A percentile compares a stretch with the other conserved stretches of the same genome.
phyloP scores from a whole-genome alignment of 2,113 vertebrate genomes.

The Haplochromis burtoni region DNA sequence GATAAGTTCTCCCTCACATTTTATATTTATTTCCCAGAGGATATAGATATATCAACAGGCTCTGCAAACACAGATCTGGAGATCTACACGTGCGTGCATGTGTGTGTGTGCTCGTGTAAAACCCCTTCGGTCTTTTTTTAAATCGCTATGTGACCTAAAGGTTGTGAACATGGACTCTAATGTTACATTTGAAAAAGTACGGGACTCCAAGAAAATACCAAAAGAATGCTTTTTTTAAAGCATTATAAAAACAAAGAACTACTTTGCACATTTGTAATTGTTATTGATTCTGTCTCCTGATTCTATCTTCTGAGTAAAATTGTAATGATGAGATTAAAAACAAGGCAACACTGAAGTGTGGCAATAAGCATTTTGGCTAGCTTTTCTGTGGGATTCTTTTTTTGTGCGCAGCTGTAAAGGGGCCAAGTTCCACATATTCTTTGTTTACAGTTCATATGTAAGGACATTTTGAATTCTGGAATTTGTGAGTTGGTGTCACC shows the following conservation, averaged over 20 bases:
- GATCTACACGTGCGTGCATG: neutral
- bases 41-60: neutral
- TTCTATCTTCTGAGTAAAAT: neutral
- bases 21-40: slow-evolving; percentile 22
- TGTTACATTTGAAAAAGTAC: neutral
- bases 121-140: neutral
- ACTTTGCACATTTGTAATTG: neutral
- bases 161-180: neutral
- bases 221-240: neutral
- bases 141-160: neutral
- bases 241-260: neutral
- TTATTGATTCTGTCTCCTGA: neutral
- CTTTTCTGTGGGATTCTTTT: neutral
- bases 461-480: neutral
- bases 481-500: neutral
- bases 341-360: neutral
- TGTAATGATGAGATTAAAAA: neutral
- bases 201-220: neutral
- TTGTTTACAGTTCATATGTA: neutral
- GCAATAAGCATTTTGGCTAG: neutral
- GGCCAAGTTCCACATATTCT: neutral
- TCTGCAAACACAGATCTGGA: neutral
- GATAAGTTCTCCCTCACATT: slow-evolving; percentile 1
- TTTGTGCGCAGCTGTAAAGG: neutral
- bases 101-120: neutral